Evolutionary conservation across 2,113 vertebrate species (phyloP).

Genomic region (Macquaria ambigua): DNA sequence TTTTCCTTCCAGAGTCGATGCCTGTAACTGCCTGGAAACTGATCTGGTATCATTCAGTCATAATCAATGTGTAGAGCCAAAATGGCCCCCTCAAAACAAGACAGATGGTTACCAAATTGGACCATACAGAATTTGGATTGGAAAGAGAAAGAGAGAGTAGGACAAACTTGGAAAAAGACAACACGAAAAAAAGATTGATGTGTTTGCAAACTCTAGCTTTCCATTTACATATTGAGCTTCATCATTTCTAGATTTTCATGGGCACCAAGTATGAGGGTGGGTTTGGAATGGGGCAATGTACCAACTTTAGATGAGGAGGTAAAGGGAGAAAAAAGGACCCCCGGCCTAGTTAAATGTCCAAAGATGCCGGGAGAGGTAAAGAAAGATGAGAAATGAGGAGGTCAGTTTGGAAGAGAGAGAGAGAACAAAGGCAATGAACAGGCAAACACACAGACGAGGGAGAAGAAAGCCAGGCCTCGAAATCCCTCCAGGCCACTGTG

Average conservation of each 20-base stretch:
- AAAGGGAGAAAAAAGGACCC: not conserved
- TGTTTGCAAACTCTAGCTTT: constrained; percentile 18
- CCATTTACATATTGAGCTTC: constrained; percentile 5
- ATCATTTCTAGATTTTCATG: not conserved
- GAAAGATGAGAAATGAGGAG: constrained; percentile 19
- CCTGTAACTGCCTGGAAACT: constrained; percentile 32
- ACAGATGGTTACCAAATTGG: constrained; percentile 60
- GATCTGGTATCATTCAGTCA: constrained; percentile 32
- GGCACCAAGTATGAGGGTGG: not conserved
- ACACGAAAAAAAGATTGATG: not conserved
- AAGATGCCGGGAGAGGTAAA: constrained; percentile 11
- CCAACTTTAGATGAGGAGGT: not conserved
- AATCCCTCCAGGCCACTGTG: constrained; percentile 54
- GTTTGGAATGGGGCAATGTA: not conserved
- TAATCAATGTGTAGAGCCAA: constrained; percentile 39
- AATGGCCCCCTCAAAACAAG: constrained; percentile 20
- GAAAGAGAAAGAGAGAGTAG: constrained; percentile 11
- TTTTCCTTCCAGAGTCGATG: not conserved
- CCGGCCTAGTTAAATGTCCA: not conserved
- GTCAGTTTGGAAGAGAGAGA: constrained; percentile 21
- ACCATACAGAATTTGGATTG: constrained; percentile 27
- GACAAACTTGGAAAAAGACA: constrained; percentile 2
- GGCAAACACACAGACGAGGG: constrained; percentile 29
- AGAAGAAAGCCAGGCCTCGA: constrained; percentile 36
- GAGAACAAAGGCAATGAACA: constrained; percentile 32